phyloP scores from a whole-genome alignment of 2,113 vertebrate species.

The Enhydra lutris region DNA sequence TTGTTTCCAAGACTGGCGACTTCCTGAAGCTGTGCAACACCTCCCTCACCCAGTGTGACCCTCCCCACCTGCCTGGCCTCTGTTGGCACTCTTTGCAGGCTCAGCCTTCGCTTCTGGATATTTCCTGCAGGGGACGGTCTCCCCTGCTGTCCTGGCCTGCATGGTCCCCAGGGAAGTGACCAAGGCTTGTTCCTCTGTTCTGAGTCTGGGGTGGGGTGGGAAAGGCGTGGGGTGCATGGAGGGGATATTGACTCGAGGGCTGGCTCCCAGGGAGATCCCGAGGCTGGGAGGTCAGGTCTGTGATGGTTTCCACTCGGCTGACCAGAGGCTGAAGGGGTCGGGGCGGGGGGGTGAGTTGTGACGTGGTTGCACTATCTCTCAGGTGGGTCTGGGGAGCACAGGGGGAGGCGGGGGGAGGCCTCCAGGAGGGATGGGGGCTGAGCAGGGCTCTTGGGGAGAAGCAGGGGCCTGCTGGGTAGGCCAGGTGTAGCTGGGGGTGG shows the following conservation, averaged over 20 bases:
- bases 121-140: not conserved
- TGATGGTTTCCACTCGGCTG: not conserved
- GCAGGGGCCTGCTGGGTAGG: not conserved
- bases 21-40: not conserved
- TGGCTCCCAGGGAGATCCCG: not conserved
- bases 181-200: not conserved
- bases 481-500: too few species aligned
- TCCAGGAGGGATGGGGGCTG: not conserved
- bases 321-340: not conserved
- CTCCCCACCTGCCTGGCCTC: too few species aligned
- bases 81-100: accelerated
- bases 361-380: accelerated
- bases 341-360: not conserved
- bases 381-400: not conserved
- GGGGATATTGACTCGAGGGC: not conserved
- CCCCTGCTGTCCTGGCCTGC: not conserved
- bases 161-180: not conserved
- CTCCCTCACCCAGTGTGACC: too few species aligned
- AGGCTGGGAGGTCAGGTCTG: not conserved
- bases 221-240: not conserved
- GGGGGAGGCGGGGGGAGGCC: too few species aligned
- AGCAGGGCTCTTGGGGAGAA: not conserved
- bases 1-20: accelerated
- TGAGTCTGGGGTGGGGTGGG: not conserved
- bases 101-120: too few species aligned